Conservation (phyloP, 2,797 vertebrate species). For the Psittacula derbiana region DNA sequence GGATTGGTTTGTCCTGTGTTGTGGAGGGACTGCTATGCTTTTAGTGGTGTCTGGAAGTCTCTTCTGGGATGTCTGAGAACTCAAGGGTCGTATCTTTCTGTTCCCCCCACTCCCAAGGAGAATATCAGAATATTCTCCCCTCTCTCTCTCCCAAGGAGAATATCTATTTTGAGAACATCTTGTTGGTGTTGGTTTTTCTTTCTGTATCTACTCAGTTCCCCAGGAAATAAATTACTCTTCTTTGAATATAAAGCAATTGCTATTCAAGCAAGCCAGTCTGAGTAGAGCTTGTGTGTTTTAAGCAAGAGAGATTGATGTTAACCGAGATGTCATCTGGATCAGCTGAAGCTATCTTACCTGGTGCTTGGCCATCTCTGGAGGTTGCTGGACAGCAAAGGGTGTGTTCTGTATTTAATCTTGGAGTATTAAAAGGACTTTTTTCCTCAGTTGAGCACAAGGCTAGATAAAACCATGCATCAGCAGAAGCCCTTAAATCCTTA, state of each 20-base stretch:
- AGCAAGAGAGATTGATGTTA: neutral
- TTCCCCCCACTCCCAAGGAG: neutral
- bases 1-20: neutral
- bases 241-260: neutral
- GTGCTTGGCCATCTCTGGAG: neutral
- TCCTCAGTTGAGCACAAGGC: neutral
- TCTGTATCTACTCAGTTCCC: neutral
- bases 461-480: neutral
- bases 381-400: neutral
- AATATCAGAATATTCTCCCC: neutral
- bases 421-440: neutral
- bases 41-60: neutral
- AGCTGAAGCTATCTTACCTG: no score
- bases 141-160: neutral
- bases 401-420: neutral
- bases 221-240: neutral
- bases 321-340: no score
- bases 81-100: neutral
- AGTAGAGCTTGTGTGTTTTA: neutral
- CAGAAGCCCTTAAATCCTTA: neutral
- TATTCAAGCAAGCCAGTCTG: neutral
- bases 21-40: neutral
- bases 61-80: neutral
- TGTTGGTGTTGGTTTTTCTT: neutral
- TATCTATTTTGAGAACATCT: neutral